Evolutionary conservation across 2,113 vertebrate genomes (phyloP).

Genomic region (Lepus timidus): DNA sequence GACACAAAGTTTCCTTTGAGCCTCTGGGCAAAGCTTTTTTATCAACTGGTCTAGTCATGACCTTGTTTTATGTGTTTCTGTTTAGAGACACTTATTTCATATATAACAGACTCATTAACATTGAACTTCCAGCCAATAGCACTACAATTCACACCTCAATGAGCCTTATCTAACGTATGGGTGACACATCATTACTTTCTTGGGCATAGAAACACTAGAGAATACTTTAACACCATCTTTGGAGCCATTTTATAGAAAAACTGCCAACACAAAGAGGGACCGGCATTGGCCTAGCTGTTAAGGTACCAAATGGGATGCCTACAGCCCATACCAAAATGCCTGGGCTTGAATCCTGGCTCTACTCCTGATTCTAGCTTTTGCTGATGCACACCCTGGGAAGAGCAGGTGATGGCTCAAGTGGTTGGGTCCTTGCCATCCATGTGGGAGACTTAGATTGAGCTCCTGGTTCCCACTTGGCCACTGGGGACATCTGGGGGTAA

Average conservation of each 20-base stretch:
- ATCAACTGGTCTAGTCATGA: background rate
- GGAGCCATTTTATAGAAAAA: background rate
- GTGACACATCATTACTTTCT: background rate
- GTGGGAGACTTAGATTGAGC: too few species aligned
- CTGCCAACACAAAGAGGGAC: background rate
- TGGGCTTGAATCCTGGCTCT: too few species aligned
- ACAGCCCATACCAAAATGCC: too few species aligned
- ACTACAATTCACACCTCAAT: background rate
- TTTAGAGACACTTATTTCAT: conserved; percentile 11
- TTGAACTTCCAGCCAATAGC: background rate
- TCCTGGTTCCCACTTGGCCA: too few species aligned
- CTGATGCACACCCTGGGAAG: too few species aligned
- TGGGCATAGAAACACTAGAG: background rate
- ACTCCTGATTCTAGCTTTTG: too few species aligned
- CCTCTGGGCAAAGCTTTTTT: background rate
- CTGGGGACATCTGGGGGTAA: too few species aligned
- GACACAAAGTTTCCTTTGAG: background rate
- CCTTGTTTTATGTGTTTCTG: conserved; percentile 8
- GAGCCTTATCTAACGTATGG: background rate
- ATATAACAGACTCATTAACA: background rate
- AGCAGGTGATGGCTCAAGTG: too few species aligned
- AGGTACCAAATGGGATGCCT: too few species aligned
- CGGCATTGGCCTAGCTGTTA: too few species aligned
- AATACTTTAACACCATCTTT: background rate
- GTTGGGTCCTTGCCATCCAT: too few species aligned